Evolutionary conservation across 2,113 vertebrate species (phyloP).

Genomic region (Dicerorhinus sumatrensis): DNA sequence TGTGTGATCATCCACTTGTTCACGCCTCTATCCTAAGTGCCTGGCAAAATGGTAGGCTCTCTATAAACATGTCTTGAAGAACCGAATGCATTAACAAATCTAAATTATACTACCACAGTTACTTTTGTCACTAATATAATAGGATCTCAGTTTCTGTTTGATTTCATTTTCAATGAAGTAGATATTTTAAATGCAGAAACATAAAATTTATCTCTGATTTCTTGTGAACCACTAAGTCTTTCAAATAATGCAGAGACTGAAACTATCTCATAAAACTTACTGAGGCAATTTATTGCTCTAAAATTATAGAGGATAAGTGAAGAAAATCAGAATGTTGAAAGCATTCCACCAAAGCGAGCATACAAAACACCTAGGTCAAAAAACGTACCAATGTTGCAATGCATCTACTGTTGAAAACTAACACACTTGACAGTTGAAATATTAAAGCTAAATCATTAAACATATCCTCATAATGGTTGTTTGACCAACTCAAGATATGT

Average conservation of each 20-base stretch:
- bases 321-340: slow-evolving; percentile 50
- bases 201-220: slow-evolving; percentile 51
- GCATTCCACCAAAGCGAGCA: neutral
- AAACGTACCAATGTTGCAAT: neutral
- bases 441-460: neutral
- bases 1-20: neutral
- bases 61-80: slow-evolving; percentile 21
- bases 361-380: neutral
- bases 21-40: neutral
- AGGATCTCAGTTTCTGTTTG: slow-evolving; percentile 50
- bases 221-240: slow-evolving; percentile 58
- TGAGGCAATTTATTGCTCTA: slow-evolving; percentile 59
- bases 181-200: slow-evolving; percentile 30
- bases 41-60: neutral
- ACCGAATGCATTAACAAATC: slow-evolving; percentile 4
- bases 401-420: neutral
- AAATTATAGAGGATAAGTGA: slow-evolving; percentile 56
- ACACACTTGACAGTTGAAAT: neutral
- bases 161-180: slow-evolving; percentile 39
- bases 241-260: slow-evolving; percentile 44
- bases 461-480: neutral
- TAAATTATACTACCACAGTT: slow-evolving; percentile 24
- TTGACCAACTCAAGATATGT: neutral
- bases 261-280: slow-evolving; percentile 68
- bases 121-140: slow-evolving; percentile 37